phyloP scores from a whole-genome alignment of 2,797 vertebrate species.

The Betta splendens region DNA sequence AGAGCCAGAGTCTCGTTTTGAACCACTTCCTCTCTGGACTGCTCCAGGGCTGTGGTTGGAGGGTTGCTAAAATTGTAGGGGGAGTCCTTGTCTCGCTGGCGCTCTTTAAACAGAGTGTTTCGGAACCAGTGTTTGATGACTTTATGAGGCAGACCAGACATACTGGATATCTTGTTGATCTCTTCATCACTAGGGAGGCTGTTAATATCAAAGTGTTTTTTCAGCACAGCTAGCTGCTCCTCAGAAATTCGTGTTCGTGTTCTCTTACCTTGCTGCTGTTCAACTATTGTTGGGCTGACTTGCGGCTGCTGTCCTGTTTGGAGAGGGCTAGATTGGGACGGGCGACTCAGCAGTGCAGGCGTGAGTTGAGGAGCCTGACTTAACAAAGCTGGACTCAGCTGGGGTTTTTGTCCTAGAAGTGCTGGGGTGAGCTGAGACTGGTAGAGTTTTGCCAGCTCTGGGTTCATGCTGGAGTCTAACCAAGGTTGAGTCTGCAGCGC shows the following conservation, averaged over 20 bases:
- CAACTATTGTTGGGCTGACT: constrained; percentile 86
- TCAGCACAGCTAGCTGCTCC: constrained; percentile 91
- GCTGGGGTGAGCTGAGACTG: constrained; percentile 88
- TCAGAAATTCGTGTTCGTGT: constrained; percentile 96
- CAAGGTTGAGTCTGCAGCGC: constrained; percentile 88
- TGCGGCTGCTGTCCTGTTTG: constrained; percentile 69
- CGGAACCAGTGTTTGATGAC: constrained; percentile 99
- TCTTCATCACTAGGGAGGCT: constrained; percentile 97
- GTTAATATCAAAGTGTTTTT: constrained; percentile 98
- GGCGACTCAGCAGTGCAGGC: constrained; percentile 59
- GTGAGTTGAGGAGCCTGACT: constrained; percentile 64
- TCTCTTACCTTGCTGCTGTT: constrained; percentile 94
- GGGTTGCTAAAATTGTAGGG: constrained; percentile 99
- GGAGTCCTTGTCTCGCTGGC: constrained; percentile 98
- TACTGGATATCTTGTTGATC: constrained; percentile 94
- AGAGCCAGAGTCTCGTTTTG: constrained; percentile 80
- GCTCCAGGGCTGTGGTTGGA: constrained; percentile 92
- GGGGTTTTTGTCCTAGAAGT: constrained; percentile 68
- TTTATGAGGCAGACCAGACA: constrained; percentile 93
- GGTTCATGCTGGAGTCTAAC: constrained; percentile 86
- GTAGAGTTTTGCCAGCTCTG: constrained; percentile 93
- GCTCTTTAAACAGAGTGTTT: constrained; percentile 98
- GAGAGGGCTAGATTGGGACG: constrained; percentile 57
- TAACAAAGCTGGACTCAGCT: constrained; percentile 67
- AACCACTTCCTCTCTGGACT: constrained; percentile 86